Evolutionary conservation across 2,797 vertebrate genomes (phyloP).

Genomic region (Apogon talboti): DNA sequence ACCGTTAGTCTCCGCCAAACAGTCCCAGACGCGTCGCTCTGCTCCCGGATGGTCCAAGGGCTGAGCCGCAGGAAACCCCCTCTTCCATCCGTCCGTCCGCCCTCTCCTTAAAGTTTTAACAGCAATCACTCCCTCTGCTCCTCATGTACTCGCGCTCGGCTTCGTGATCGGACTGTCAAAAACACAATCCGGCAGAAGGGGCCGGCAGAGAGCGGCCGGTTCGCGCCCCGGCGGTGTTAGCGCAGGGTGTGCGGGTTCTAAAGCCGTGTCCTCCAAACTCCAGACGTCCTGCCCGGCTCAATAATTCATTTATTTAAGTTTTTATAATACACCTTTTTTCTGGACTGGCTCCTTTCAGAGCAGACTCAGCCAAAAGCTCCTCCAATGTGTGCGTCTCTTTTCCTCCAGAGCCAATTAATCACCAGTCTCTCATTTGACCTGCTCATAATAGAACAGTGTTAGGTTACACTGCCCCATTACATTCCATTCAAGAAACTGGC

Average conservation of each 20-base stretch:
- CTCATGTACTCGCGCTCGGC: neutral
- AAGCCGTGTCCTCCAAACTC: neutral
- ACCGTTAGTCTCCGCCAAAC: constrained; percentile 10
- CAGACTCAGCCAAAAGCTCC: neutral
- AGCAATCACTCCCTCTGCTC: constrained; percentile 8
- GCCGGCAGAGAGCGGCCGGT: neutral
- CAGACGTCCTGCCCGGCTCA: neutral
- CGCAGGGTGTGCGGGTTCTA: constrained; percentile 1
- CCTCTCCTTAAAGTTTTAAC: constrained; percentile 56
- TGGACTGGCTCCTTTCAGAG: neutral
- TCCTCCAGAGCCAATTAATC: neutral
- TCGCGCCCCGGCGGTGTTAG: constrained; percentile 20
- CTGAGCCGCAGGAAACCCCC: neutral
- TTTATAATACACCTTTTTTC: neutral
- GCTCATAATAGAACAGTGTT: neutral
- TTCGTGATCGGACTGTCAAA: constrained; percentile 26
- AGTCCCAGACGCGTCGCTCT: constrained; percentile 2
- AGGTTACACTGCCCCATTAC: too few relatives aligned
- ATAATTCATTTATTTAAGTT: neutral
- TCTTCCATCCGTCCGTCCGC: neutral
- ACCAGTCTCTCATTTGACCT: neutral
- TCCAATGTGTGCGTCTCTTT: neutral
- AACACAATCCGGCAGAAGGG: too few relatives aligned
- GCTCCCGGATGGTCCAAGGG: constrained; percentile 2
- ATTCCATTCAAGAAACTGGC: too few relatives aligned